Conservation (phyloP, 2,797 vertebrate species). For the Petrocephalus sullivani region DNA sequence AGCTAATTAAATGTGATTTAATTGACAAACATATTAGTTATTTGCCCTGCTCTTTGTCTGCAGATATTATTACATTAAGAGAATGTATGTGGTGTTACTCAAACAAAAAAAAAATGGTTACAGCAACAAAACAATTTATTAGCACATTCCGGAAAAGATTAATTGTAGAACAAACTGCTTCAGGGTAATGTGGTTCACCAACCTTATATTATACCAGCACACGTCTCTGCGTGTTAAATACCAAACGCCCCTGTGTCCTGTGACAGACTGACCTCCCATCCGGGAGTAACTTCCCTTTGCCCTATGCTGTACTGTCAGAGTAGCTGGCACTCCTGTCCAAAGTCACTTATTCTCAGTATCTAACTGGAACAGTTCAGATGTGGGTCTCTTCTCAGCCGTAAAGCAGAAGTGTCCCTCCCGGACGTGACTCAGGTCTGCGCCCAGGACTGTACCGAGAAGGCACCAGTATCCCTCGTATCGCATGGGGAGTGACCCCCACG, state of each 20-base stretch:
- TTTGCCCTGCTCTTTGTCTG: neutral
- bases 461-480: neutral
- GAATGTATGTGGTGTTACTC: neutral
- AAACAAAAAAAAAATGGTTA: neutral
- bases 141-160: neutral
- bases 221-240: neutral
- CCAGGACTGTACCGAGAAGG: neutral
- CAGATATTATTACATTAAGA: constrained; percentile 9
- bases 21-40: constrained; percentile 18
- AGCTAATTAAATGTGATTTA: constrained; percentile 20
- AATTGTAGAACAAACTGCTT: neutral
- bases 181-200: neutral
- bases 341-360: neutral
- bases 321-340: neutral
- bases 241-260: neutral
- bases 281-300: neutral
- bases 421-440: neutral
- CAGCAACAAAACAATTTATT: neutral
- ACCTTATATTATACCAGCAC: neutral
- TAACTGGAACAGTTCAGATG: neutral
- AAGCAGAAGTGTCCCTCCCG: neutral
- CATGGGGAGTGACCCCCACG: neutral
- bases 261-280: neutral
- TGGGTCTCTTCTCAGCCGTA: neutral
- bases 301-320: neutral